Conservation (phyloP, 2,113 vertebrate species). For the Nematolebias whitei region DNA sequence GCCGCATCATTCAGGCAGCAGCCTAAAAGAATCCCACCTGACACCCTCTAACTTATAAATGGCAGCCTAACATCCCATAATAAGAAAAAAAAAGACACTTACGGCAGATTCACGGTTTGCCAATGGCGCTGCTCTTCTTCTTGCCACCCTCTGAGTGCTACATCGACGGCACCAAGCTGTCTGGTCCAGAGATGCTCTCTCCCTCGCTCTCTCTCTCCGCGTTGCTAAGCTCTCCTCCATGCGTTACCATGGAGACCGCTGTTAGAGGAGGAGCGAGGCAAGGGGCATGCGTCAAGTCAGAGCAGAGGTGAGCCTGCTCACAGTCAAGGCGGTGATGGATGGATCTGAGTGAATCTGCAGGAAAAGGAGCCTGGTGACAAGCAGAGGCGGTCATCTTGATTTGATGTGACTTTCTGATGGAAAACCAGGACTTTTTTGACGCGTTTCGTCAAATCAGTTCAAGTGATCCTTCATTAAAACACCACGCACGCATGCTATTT, state of each 20-base stretch:
- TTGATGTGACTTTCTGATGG: no score
- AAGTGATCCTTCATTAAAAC: no score
- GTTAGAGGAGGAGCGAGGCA: conserved; percentile 54
- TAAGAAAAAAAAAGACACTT: neutral
- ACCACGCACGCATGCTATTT: no score
- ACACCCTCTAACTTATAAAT: neutral
- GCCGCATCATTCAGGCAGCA: neutral
- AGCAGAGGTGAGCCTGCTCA: conserved; percentile 32
- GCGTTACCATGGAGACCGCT: conserved; percentile 76
- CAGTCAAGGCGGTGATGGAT: conserved; percentile 45
- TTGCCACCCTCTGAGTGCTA: conserved; percentile 13
- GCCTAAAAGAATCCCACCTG: neutral
- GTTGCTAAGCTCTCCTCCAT: conserved; percentile 77
- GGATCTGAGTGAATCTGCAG: neutral
- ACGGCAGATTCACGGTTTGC: conserved; percentile 11
- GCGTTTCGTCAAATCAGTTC: no score
- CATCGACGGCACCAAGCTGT: conserved; percentile 43
- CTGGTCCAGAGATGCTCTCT: conserved; percentile 47
- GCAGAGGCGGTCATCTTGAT: no score
- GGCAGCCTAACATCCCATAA: neutral
- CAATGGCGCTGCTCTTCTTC: conserved; percentile 18
- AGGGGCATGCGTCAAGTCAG: conserved; percentile 56
- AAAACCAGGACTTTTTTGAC: no score
- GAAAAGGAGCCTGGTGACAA: no score
- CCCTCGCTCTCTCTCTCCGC: conserved; percentile 29